phyloP scores from a whole-genome alignment of 2,888 invertebrate species.

The Drosophila falleni region DNA sequence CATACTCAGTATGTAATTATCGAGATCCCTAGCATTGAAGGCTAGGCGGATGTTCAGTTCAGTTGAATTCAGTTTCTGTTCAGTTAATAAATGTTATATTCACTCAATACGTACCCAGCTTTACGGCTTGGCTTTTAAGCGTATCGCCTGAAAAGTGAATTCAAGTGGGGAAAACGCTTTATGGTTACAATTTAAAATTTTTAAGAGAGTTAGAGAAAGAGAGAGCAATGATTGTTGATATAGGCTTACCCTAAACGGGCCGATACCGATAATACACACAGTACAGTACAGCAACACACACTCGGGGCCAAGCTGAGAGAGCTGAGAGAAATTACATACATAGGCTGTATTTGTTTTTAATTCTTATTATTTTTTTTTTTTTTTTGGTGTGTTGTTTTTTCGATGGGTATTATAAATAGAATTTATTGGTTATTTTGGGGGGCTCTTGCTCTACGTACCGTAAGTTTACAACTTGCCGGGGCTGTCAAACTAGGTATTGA shows the following conservation, averaged over 20 bases:
- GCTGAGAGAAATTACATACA: conserved; percentile 38
- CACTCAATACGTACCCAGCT: conserved; percentile 72
- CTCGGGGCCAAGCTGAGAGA: conserved; percentile 41
- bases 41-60: conserved; percentile 33
- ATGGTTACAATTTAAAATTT: conserved; percentile 48
- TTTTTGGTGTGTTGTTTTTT: conserved; percentile 6
- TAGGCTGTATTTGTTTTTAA: conserved; percentile 25
- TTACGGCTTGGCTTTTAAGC: conserved; percentile 35
- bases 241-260: conserved; percentile 72
- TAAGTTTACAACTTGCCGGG: conserved; percentile 49
- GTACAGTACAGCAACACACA: conserved; percentile 36
- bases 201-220: conserved; percentile 12
- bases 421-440: conserved; percentile 41
- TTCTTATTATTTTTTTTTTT: conserved; percentile 5
- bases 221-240: conserved; percentile 45
- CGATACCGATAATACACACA: conserved; percentile 50
- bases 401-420: conserved; percentile 26
- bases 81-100: conserved; percentile 13
- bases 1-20: conserved; percentile 40
- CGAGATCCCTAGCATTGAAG: conserved; percentile 48
- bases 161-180: conserved; percentile 65
- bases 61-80: not conserved
- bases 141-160: conserved; percentile 68
- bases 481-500: conserved; percentile 44
- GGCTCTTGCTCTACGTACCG: conserved; percentile 56